Evolutionary conservation across 2,797 vertebrate species (phyloP).

Genomic region (Danio kyathit): DNA sequence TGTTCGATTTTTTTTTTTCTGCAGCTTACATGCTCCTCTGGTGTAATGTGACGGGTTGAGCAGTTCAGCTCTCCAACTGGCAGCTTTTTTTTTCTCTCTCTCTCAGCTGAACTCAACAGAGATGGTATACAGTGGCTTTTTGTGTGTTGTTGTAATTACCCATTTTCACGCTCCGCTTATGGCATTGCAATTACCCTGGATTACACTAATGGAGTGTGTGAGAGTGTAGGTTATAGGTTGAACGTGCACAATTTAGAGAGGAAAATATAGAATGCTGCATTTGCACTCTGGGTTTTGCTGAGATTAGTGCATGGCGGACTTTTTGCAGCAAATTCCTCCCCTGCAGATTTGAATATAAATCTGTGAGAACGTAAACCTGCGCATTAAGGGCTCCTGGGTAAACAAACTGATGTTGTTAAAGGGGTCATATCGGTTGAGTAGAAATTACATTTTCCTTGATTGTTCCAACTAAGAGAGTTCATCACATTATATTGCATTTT

Average conservation of each 20-base stretch:
- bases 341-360: conserved; percentile 12
- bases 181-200: conserved; percentile 54
- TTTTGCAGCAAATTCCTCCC: not conserved
- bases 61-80: conserved; percentile 56
- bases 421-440: not conserved
- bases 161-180: conserved; percentile 54
- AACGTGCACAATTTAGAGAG: conserved; percentile 40
- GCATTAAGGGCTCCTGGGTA: not conserved
- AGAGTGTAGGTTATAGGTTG: conserved; percentile 28
- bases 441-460: not conserved
- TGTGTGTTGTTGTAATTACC: conserved; percentile 49
- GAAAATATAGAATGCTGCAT: conserved; percentile 27
- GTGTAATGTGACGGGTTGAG: conserved; percentile 64
- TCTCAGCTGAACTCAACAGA: conserved; percentile 41
- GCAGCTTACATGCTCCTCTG: conserved; percentile 61
- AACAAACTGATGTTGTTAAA: not conserved
- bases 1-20: conserved; percentile 59
- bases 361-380: not conserved
- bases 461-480: not conserved
- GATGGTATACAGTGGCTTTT: conserved; percentile 34
- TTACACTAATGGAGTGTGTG: conserved; percentile 57
- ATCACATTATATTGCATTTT: not conserved
- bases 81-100: conserved; percentile 23
- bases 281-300: conserved; percentile 22
- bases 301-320: conserved; percentile 5